A percentile compares a stretch with the other conserved stretches of the same genome.
phyloP scores from a whole-genome alignment of 2,888 invertebrate species.

The Eretmocerus hayati region DNA sequence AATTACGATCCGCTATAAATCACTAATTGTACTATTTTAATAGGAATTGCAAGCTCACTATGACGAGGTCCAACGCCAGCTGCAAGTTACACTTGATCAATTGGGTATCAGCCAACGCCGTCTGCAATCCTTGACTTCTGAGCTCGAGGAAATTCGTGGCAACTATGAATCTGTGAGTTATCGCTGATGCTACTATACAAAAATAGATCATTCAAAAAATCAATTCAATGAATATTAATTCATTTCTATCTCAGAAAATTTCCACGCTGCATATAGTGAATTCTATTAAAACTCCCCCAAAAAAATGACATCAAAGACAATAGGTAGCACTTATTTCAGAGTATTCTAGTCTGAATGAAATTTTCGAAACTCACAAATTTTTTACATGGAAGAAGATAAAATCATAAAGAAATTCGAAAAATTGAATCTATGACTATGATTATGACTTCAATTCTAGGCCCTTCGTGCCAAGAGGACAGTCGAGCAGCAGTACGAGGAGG shows the following conservation, averaged over 20 bases:
- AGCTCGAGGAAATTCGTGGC: constrained; percentile 92
- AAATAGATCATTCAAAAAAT: neutral
- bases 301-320: too few species aligned
- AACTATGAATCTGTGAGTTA: constrained; percentile 75
- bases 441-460: too few species aligned
- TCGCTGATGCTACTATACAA: neutral
- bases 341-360: too few species aligned
- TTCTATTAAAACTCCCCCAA: too few species aligned
- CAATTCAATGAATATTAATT: constrained; percentile 1
- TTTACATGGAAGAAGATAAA: too few species aligned
- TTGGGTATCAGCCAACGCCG: constrained; percentile 85
- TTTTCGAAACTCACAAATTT: too few species aligned
- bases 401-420: neutral
- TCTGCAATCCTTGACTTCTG: constrained; percentile 83
- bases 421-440: too few species aligned
- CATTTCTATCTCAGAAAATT: too few species aligned
- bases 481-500: constrained; percentile 87
- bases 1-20: neutral
- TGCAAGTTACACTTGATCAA: constrained; percentile 92
- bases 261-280: too few species aligned
- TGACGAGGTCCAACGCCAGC: constrained; percentile 92
- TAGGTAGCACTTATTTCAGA: too few species aligned
- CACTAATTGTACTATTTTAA: neutral
- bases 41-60: constrained; percentile 91
- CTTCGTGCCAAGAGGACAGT: constrained; percentile 85